Evolutionary conservation across 30 jellyfish, hydroid and myxozoan species (phyloP).

Genomic region (Hydractinia echinata): DNA sequence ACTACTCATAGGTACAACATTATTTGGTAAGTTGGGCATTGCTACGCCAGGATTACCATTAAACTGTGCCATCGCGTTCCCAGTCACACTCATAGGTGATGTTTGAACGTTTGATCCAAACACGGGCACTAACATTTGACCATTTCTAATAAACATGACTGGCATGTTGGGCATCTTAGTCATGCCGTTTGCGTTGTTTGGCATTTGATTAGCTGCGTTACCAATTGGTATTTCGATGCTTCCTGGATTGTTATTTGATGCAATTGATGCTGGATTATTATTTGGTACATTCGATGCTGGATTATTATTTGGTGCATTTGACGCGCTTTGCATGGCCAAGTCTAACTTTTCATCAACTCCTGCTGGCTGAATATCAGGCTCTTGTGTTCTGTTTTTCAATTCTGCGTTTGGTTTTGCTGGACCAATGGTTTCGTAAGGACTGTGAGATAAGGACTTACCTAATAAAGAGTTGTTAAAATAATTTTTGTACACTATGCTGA

Average conservation of each 20-base stretch:
- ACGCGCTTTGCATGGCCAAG: slow-evolving; percentile 3
- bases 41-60: slow-evolving; percentile 39
- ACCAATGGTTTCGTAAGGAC: slow-evolving; percentile 91
- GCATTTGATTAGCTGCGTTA: neutral
- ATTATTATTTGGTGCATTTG: slow-evolving; percentile 1
- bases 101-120: slow-evolving; percentile 22
- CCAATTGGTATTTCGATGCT: slow-evolving; percentile 28
- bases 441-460: neutral
- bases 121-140: slow-evolving; percentile 90
- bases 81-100: slow-evolving; percentile 26
- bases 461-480: too few relatives aligned
- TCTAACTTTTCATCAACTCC: slow-evolving; percentile 21
- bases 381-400: slow-evolving; percentile 62
- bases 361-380: slow-evolving; percentile 12
- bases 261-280: slow-evolving; percentile 11
- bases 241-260: slow-evolving; percentile 12
- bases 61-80: slow-evolving; percentile 34
- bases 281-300: slow-evolving; percentile 1
- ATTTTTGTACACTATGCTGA: too few relatives aligned
- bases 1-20: slow-evolving; percentile 36
- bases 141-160: slow-evolving; percentile 86
- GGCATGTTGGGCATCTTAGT: slow-evolving; percentile 55
- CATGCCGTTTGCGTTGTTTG: neutral
- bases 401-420: slow-evolving; percentile 95
- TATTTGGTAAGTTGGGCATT: slow-evolving; percentile 47